Conservation (phyloP, 2,113 vertebrate species). For the Neofelis nebulosa region DNA sequence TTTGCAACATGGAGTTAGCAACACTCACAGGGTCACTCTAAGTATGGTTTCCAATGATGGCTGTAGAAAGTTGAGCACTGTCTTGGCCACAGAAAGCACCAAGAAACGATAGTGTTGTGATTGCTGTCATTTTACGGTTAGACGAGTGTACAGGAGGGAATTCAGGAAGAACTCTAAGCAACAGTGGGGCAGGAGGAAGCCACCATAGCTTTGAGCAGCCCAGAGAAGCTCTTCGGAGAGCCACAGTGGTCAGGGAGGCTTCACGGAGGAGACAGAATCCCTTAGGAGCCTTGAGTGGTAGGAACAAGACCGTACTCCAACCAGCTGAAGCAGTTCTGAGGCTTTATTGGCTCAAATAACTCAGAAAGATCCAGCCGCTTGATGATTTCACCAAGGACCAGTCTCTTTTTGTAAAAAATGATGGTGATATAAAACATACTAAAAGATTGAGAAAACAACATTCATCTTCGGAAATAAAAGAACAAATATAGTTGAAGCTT, state of each 20-base stretch:
- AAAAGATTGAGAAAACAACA: neutral
- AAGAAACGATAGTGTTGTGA: neutral
- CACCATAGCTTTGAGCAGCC: neutral
- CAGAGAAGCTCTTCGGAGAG: neutral
- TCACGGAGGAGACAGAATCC: neutral
- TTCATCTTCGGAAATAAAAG: conserved; percentile 41
- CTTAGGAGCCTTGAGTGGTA: neutral
- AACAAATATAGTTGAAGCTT: neutral
- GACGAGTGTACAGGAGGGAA: neutral
- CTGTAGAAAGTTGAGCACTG: neutral
- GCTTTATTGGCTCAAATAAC: neutral
- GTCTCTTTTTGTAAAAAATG: neutral
- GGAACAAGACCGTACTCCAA: neutral
- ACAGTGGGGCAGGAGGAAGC: neutral
- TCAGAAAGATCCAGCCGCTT: neutral
- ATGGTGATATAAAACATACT: neutral
- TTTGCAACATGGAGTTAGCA: neutral
- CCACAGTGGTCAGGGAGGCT: neutral
- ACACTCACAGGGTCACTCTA: neutral
- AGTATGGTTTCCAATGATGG: neutral
- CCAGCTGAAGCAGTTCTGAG: accelerated
- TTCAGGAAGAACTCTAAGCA: too few species aligned
- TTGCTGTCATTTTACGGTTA: neutral
- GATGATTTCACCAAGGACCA: neutral
- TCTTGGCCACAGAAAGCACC: too few species aligned